These are phyloP conservation scores for Standfussiana lucernea DNA, from an alignment of 2,888 invertebrate genomes.

Conservation along the genomic window DNA sequence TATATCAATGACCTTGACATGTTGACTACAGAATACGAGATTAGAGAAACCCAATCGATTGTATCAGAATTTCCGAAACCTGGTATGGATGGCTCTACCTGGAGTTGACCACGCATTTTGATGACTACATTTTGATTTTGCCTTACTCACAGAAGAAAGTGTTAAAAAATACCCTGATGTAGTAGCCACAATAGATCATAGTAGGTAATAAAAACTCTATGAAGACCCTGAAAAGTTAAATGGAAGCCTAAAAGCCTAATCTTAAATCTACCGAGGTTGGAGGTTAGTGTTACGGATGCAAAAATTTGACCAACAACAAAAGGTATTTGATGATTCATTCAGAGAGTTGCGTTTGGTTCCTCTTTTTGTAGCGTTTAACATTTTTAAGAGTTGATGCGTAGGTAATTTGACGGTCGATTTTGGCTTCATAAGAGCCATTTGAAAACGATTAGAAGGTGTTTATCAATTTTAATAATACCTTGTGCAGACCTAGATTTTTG, in stretches of 20 bases:
- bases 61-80: not conserved
- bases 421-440: conserved; percentile 12
- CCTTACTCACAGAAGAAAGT: not conserved
- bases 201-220: not conserved
- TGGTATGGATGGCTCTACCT: not conserved
- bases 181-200: not conserved
- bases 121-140: not conserved
- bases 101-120: not conserved
- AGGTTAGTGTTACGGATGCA: conserved; percentile 59
- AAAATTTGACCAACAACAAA: conserved; percentile 43
- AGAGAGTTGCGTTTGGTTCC: conserved; percentile 11
- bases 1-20: not conserved
- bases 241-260: conserved; percentile 23
- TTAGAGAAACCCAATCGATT: conserved; percentile 7
- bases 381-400: conserved; percentile 29
- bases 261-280: conserved; percentile 21
- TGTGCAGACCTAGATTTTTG: conserved; percentile 13
- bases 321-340: conserved; percentile 58
- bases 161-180: too few species aligned
- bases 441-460: conserved; percentile 21
- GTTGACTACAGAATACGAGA: not conserved
- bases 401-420: conserved; percentile 21
- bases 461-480: conserved; percentile 8
- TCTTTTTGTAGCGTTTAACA: conserved; percentile 35
- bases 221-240: not conserved